These are phyloP conservation scores for Melieria picta DNA, from an alignment of 2,888 invertebrate species.

Conservation along the genomic window DNA sequence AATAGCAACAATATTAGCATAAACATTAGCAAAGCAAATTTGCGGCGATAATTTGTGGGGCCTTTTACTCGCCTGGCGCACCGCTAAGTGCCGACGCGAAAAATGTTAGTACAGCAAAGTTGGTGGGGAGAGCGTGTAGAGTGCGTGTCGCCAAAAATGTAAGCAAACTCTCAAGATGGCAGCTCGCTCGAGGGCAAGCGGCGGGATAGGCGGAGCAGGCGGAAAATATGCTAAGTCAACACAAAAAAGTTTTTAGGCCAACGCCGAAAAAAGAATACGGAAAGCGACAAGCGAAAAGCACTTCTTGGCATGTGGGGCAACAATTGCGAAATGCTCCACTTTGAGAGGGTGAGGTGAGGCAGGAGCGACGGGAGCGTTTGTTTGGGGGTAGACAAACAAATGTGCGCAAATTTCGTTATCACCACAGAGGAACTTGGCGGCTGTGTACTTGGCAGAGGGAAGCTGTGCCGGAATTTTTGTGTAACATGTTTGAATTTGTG, in stretches of 20 bases:
- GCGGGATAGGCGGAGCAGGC: not conserved
- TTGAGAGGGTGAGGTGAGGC: no score
- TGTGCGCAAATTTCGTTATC: no score
- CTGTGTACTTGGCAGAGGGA: no score
- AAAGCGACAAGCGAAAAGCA: not conserved
- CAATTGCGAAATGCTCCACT: not conserved
- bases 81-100: not conserved
- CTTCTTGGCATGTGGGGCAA: constrained; percentile 1
- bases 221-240: not conserved
- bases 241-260: not conserved
- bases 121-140: not conserved
- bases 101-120: not conserved
- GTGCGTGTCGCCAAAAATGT: constrained; percentile 5
- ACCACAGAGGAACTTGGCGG: not conserved
- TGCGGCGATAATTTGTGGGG: not conserved
- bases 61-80: not conserved
- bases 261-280: not conserved
- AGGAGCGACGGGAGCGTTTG: no score
- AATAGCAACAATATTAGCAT: constrained; percentile 32
- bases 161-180: not conserved
- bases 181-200: constrained; percentile 6
- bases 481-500: no score
- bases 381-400: no score
- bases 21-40: constrained; percentile 34
- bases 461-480: no score